These are phyloP conservation scores for Hydra vulgaris DNA, from an alignment of 30 jellyfish, hydroid and myxozoan genomes.

Conservation along the genomic window DNA sequence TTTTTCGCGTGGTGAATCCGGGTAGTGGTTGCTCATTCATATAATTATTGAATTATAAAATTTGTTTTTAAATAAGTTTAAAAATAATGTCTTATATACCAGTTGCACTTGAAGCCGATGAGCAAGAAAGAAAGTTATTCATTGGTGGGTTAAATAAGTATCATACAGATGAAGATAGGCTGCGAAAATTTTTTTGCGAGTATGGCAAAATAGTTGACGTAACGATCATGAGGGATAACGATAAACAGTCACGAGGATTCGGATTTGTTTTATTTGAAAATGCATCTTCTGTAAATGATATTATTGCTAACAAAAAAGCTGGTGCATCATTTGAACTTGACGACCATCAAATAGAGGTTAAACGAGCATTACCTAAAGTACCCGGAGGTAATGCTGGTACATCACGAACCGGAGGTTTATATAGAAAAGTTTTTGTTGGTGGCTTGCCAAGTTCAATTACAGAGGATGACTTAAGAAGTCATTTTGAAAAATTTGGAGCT, in stretches of 20 bases:
- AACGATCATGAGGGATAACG: slow-evolving; percentile 61
- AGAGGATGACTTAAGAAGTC: slow-evolving; percentile 40
- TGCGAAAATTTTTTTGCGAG: slow-evolving; percentile 31
- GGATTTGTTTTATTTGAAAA: slow-evolving; percentile 74
- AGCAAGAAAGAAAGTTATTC: slow-evolving; percentile 70
- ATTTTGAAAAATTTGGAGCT: slow-evolving; percentile 62
- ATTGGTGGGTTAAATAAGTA: slow-evolving; percentile 68
- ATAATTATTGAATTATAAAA: not conserved
- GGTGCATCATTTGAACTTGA: slow-evolving; percentile 44
- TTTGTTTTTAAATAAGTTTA: not conserved
- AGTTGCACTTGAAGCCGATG: slow-evolving; percentile 31
- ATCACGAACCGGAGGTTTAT: slow-evolving; percentile 34
- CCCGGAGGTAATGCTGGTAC: slow-evolving; percentile 40
- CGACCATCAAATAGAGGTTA: slow-evolving; percentile 73
- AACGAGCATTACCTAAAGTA: slow-evolving; percentile 71
- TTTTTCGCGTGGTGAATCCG: not conserved
- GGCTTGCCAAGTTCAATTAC: slow-evolving; percentile 64
- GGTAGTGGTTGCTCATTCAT: not conserved
- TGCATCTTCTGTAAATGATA: slow-evolving; percentile 63
- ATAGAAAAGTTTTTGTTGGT: slow-evolving; percentile 68
- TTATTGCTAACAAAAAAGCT: slow-evolving; percentile 60
- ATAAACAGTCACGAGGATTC: slow-evolving; percentile 65
- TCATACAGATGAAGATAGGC: slow-evolving; percentile 44
- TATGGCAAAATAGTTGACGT: slow-evolving; percentile 60
- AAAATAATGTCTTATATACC: slow-evolving; percentile 4